Base-by-base conservation (phyloP, 2,888 invertebrate genomes). In the Muscina levida region DNA sequence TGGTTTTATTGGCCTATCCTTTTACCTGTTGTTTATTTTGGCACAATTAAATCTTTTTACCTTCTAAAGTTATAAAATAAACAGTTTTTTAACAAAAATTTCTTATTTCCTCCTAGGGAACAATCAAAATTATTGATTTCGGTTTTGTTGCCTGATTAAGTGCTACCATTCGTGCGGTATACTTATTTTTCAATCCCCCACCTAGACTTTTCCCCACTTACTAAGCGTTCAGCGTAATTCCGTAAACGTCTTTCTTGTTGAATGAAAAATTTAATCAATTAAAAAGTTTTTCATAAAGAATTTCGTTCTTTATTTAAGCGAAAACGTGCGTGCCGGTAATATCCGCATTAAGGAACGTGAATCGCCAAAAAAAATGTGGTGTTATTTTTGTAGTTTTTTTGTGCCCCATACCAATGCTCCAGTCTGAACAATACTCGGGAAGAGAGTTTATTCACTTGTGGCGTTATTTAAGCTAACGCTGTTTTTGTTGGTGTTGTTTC, bases 181-280 rank as follows among this genome's bases (percentile, higher is more conserved):
- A n/a, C n/a, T n/a, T n/a, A n/a, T n/a, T n/a, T n/a, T n/a, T n/a
- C n/a, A n/a, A n/a, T n/a, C n/a, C n/a, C n/a, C n/a, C n/a, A n/a
- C n/a, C n/a, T n/a, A n/a, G n/a, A n/a, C n/a, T n/a, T n/a, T n/a
- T n/a, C n/a, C n/a, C n/a, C n/a, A n/a, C n/a, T n/a, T n/a, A n/a
- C n/a, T n/a, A n/a, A n/a, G n/a, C n/a, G n/a, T n/a, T n/a, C n/a
- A n/a, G n/a, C 53, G 24, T 24, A 4, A 22, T 48, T 24, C 24
- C 24, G 5, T 53, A 13, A 39, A 59, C 24, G 22, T 57, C 42
- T 15, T 46, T 57, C 42, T 15, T 57, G 44, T 37, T 48, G 19
- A 73, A 39, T 57, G 31, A 59, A 57, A 73, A 74, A 74, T 59
- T 67, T 59, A 74, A 74, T 74, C 74, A 74, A 74, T 74, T 74